These are phyloP conservation scores for Zosterops japonicus DNA, from an alignment of 2,113 vertebrate species.

Conservation along the genomic window DNA sequence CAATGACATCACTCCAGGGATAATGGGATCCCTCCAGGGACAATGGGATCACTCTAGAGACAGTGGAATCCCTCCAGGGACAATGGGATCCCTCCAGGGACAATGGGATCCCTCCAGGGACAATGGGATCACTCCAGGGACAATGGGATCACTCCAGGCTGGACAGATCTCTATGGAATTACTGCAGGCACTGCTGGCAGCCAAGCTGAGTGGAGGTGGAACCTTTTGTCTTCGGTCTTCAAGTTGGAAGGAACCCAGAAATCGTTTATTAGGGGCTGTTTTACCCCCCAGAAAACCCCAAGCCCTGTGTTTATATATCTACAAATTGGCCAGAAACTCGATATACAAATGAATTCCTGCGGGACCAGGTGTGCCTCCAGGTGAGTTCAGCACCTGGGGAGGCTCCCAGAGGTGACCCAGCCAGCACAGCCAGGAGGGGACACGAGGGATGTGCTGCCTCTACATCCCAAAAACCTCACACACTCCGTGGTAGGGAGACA, in stretches of 20 bases:
- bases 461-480: fast-evolving
- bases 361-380: background rate
- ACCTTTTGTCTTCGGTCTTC: background rate
- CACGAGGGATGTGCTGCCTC: background rate
- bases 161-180: fast-evolving
- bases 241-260: background rate
- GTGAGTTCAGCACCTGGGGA: background rate
- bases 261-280: background rate
- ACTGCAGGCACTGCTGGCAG: background rate
- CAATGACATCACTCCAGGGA: too few relatives aligned
- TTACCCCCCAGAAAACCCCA: background rate
- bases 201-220: background rate
- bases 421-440: background rate
- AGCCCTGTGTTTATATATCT: background rate
- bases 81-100: too few relatives aligned
- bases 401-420: background rate
- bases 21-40: fast-evolving
- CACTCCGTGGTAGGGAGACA: fast-evolving
- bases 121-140: fast-evolving
- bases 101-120: fast-evolving
- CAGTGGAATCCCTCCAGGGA: fast-evolving
- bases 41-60: fast-evolving
- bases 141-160: background rate
- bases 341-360: fast-evolving
- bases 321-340: fast-evolving